phyloP scores from a whole-genome alignment of 2,797 vertebrate species.

The Coluber constrictor region DNA sequence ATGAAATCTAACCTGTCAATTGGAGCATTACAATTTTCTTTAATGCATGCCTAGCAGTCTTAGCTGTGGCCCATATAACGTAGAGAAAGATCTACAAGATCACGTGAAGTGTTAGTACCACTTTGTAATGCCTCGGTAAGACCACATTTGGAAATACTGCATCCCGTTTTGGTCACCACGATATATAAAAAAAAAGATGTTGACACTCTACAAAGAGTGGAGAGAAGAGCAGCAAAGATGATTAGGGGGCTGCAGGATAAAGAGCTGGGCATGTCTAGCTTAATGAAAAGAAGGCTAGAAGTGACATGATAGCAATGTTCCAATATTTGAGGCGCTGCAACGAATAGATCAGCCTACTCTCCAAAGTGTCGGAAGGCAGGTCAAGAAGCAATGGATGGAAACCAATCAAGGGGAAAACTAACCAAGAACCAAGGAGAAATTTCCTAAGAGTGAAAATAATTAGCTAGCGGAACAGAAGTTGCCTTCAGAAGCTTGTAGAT shows the following conservation, averaged over 20 bases:
- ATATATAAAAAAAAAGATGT: background rate
- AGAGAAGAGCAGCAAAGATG: background rate
- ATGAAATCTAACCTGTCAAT: background rate
- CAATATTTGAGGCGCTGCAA: background rate
- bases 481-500: background rate
- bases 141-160: background rate
- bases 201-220: background rate
- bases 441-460: too few relatives aligned
- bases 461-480: background rate
- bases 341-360: background rate
- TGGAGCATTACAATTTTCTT: background rate
- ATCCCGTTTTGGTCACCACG: background rate
- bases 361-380: background rate
- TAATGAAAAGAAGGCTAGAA: background rate
- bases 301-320: background rate
- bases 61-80: background rate
- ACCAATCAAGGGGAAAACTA: background rate
- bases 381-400: background rate
- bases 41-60: background rate
- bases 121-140: background rate
- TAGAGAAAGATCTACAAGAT: background rate
- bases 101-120: background rate
- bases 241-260: background rate
- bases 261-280: background rate
- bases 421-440: background rate